Percentiles rank a stretch among this genome's conserved stretches.
phyloP scores from a whole-genome alignment of 2,113 vertebrate species.

The Ellobius talpinus region DNA sequence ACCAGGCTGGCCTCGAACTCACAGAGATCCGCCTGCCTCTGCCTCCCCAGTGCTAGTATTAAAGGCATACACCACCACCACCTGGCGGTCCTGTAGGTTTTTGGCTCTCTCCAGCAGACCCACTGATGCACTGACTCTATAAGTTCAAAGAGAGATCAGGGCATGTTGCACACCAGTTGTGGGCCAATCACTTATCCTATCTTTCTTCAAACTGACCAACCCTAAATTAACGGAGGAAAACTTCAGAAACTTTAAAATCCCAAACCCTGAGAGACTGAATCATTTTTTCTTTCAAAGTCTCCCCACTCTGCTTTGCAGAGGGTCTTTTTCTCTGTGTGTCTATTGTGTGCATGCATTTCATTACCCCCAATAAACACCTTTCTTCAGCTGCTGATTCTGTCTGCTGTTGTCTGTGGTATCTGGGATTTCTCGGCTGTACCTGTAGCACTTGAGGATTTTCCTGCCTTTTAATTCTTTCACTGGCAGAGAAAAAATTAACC shows the following conservation, averaged over 20 bases:
- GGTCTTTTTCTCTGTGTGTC: neutral
- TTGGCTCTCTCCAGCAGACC: neutral
- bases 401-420: neutral
- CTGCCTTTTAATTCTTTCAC: neutral
- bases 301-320: neutral
- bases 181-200: rapidly evolving
- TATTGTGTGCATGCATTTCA: neutral
- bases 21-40: too few relatives aligned
- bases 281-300: neutral
- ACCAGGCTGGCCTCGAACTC: too few relatives aligned
- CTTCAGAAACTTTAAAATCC: neutral
- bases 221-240: neutral
- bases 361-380: too few relatives aligned
- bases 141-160: neutral
- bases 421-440: neutral
- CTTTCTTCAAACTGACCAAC: neutral
- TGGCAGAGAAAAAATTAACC: neutral
- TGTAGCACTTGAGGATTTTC: neutral
- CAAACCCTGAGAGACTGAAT: neutral
- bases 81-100: rapidly evolving
- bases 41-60: too few relatives aligned
- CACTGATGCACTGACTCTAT: neutral
- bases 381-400: neutral
- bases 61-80: too few relatives aligned
- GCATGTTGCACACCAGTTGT: neutral